These are phyloP conservation scores for Malacoraja senta DNA, from an alignment of 2,797 vertebrate species.

Conservation along the genomic window DNA sequence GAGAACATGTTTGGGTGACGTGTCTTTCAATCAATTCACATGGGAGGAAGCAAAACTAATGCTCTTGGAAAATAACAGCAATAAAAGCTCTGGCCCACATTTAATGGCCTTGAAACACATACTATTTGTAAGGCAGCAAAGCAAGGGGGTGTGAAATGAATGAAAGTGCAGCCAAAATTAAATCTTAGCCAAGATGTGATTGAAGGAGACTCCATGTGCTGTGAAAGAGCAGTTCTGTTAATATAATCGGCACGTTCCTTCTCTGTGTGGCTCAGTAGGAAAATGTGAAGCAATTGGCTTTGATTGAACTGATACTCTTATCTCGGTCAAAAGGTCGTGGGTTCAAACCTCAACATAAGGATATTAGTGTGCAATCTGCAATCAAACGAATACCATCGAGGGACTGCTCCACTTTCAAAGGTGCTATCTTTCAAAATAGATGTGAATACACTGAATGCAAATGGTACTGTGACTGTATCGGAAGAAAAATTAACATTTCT, in stretches of 20 bases:
- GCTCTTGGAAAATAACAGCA: no score
- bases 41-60: no score
- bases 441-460: no score
- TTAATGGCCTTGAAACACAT: no score
- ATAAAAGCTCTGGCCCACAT: no score
- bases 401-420: neutral
- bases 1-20: no score
- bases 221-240: neutral
- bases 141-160: neutral
- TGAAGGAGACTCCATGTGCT: neutral
- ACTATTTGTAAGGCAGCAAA: neutral
- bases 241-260: neutral
- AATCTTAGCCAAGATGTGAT: neutral
- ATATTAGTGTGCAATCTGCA: neutral
- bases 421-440: neutral
- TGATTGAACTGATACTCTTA: neutral
- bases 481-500: no score
- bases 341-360: neutral
- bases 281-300: neutral
- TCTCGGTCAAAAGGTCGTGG: neutral
- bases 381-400: neutral
- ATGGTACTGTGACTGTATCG: no score
- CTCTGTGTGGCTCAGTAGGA: neutral
- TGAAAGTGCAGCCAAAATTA: neutral
- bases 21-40: neutral